Base-by-base conservation (phyloP, 2,797 vertebrate species). In the Heliangelus exortis region DNA sequence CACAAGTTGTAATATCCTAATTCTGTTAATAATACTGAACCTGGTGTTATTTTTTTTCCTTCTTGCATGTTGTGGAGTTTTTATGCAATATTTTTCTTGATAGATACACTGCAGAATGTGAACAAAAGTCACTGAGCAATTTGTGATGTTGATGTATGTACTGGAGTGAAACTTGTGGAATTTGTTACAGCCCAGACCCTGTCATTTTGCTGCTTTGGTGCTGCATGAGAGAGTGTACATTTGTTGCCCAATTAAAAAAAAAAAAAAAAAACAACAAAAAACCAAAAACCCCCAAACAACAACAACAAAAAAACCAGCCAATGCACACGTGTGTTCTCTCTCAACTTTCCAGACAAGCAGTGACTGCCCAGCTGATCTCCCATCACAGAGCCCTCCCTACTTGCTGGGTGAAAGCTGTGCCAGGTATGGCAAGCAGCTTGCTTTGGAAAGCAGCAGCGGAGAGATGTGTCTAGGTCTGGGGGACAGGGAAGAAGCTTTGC, bases 181-280 rank as follows among this genome's bases (percentile, higher is more conserved):
- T 43, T 53, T 53, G 3, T 57, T 73, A 61, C 8, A 57, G 73
- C 3, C 41, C 83, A 79, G 79, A 83, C 28, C 4, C 48, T 39
- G 15, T 28, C 26, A 65, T 3, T 23, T 83, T 80, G 20, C 39
- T 75, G 29, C 4, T 34, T 75, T 85, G 12, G 11, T 61, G 47
- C 36, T 50, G 33, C 39, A 19, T 51, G 21, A 29, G 29, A 75
- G 61, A 87, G 14, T 43, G 63, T 1, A 2, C 0, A 0, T 50
- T 83, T 68, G 20, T n/a, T 50, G 13, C 28, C 62, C 31, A 62
- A 14, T 2, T 23, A 22, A 6, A 33, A 31, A 51, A 31, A 15
- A 31, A 3, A 25, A 34, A 34, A 34, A 34, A 34, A 34, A 34
- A 7, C 34, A 34, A 7, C 34, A 36, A 36, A 36, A 36, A 8